These are phyloP conservation scores for Pollenia angustigena DNA, from an alignment of 2,888 invertebrate species.

Conservation along the genomic window DNA sequence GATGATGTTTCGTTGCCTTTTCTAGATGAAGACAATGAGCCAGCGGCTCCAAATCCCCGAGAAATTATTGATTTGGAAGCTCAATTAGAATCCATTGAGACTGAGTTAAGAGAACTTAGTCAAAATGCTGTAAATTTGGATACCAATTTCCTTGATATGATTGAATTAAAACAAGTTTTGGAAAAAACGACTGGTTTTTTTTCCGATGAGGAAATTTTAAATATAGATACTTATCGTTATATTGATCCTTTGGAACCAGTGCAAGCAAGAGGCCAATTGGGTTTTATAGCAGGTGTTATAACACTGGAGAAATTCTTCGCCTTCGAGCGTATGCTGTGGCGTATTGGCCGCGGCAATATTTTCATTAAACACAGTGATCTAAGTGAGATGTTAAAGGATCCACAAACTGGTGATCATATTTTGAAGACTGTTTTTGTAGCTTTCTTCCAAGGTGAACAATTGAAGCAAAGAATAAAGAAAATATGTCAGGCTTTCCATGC, in stretches of 20 bases:
- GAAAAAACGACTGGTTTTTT: slow-evolving; percentile 91
- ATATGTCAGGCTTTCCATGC: slow-evolving; percentile 95
- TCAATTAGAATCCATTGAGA: slow-evolving; percentile 97
- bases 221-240: slow-evolving; percentile 85
- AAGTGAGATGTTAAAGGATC: slow-evolving; percentile 90
- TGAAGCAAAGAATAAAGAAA: slow-evolving; percentile 93
- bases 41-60: slow-evolving; percentile 89
- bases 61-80: slow-evolving; percentile 92
- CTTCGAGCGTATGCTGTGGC: slow-evolving; percentile 95
- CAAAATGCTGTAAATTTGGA: slow-evolving; percentile 96
- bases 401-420: slow-evolving; percentile 88
- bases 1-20: slow-evolving; percentile 89
- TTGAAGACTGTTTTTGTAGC: slow-evolving; percentile 93
- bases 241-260: slow-evolving; percentile 88
- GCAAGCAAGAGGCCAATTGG: slow-evolving; percentile 82
- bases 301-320: slow-evolving; percentile 91
- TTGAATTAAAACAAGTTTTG: slow-evolving; percentile 95
- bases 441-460: slow-evolving; percentile 93
- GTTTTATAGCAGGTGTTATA: slow-evolving; percentile 94
- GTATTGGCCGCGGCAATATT: slow-evolving; percentile 94
- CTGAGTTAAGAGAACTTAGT: slow-evolving; percentile 96
- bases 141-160: slow-evolving; percentile 95
- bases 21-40: slow-evolving; percentile 86
- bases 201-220: slow-evolving; percentile 80
- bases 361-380: slow-evolving; percentile 92